phyloP scores from a whole-genome alignment of 2,888 invertebrate species.

The Brachypalpus laphriformis region DNA sequence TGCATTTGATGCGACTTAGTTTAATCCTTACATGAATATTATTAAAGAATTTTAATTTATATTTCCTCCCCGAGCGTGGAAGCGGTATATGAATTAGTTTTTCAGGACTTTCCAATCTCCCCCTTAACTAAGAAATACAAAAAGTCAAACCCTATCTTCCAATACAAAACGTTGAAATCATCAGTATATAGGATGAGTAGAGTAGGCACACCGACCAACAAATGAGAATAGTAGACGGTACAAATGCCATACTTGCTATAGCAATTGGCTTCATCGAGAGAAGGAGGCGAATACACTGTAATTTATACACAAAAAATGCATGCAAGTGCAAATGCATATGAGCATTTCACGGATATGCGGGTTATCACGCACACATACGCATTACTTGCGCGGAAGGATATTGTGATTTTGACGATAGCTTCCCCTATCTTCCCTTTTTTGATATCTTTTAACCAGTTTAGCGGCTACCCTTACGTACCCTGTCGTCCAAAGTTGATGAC shows the following conservation, averaged over 20 bases:
- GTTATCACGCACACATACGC: slow-evolving; percentile 30
- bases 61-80: not conserved
- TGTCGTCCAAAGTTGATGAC: slow-evolving; percentile 29
- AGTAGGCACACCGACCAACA: slow-evolving; percentile 2
- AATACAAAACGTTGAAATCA: not conserved
- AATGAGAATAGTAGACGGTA: slow-evolving; percentile 16
- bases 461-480: slow-evolving; percentile 9
- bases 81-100: not conserved
- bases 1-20: too few relatives aligned
- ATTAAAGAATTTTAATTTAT: too few relatives aligned
- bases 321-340: slow-evolving; percentile 17
- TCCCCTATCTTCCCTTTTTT: slow-evolving; percentile 22
- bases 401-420: slow-evolving; percentile 29
- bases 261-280: slow-evolving; percentile 9
- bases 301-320: slow-evolving; percentile 33
- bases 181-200: not conserved
- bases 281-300: slow-evolving; percentile 20
- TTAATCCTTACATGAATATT: not conserved
- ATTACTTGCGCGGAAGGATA: slow-evolving; percentile 20
- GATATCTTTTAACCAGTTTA: slow-evolving; percentile 15
- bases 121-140: not conserved
- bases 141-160: slow-evolving; percentile 3
- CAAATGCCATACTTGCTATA: not conserved
- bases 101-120: not conserved
- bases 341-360: slow-evolving; percentile 4